Evolutionary conservation across 92 coral and sea anemone genomes (phyloP), one percentile per base, ranked within the genome.

Genomic region (Plumapathes pennacea): DNA sequence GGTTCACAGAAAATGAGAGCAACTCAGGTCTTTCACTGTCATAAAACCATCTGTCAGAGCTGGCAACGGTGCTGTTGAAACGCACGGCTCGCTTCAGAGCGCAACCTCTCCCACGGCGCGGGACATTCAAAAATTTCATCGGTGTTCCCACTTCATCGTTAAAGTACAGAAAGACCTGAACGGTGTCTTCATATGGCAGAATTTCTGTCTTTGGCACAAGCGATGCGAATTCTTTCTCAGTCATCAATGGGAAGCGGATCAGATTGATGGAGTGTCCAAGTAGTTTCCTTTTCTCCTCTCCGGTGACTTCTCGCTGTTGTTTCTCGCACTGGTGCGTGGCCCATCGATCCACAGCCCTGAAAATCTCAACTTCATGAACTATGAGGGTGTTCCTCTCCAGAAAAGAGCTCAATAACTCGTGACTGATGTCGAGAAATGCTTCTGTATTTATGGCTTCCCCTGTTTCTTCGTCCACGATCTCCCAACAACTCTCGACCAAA

Each of bases 321-420:
- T 69, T 52, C 19, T 69, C 22, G 24, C 74, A 69, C 30, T 61
- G 70, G 17, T 64, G 46, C 5, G 58, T 50, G 38, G 80, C 81
- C 90, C 90, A 84, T 10, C 62, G 54, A 21, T 80, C 69, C 33
- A 80, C 78, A 5, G 85, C 85, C 42, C 47, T 73, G 39, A 84
- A 84, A 17, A 84, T 65, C 7, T 62, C 78, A 26, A 84, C 49
- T 33, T 84, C 90, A 24, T 77, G 62, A 17, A 77, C 71, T 7
- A 57, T 71, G 7, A 84, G 77, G 4, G 76, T 57, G 36, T 77
- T 85, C 27, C 90, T 68, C 14, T 54, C 67, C 18, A 77, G 62
- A 38, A 84, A 49, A 28, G 74, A 61, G 46, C 65, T 60, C 23
- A 84, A 54, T 13, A 84, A 23, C 5, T 44, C 50, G 23, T 39